phyloP scores from a whole-genome alignment of 2,797 vertebrate species.

The Alectoris magna region DNA sequence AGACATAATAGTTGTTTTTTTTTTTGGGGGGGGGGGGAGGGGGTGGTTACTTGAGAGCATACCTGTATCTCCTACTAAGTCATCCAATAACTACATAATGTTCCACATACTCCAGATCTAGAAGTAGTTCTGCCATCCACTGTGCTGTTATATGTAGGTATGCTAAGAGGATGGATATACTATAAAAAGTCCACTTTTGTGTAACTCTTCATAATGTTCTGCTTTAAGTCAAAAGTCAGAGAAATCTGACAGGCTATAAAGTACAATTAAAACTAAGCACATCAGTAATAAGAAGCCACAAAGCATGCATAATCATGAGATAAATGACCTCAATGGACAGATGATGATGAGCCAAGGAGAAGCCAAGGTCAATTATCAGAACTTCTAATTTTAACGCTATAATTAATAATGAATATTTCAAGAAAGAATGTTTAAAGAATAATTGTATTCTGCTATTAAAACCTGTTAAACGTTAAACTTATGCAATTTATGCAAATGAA shows the following conservation, averaged over 20 bases:
- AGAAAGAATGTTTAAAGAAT: conserved; percentile 79
- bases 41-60: background rate
- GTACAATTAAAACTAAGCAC: conserved; percentile 75
- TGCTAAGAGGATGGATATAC: background rate
- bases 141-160: background rate
- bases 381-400: conserved; percentile 80
- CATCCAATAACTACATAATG: background rate
- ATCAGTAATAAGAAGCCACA: conserved; percentile 68
- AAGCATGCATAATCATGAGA: conserved; percentile 77
- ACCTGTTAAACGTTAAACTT: conserved; percentile 81
- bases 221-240: conserved; percentile 66
- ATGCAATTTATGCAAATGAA: conserved; percentile 85
- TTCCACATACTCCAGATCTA: background rate
- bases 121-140: background rate
- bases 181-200: conserved; percentile 26
- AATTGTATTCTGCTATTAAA: conserved; percentile 81
- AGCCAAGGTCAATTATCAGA: conserved; percentile 83
- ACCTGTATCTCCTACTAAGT: background rate
- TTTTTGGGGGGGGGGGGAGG: background rate
- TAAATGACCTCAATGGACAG: conserved; percentile 74
- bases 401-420: conserved; percentile 82
- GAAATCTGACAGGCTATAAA: conserved; percentile 73
- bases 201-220: conserved; percentile 34
- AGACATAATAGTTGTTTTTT: background rate
- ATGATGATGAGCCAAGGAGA: conserved; percentile 79